phyloP scores from a whole-genome alignment of 2,113 vertebrate species.

The Peromyscus leucopus region DNA sequence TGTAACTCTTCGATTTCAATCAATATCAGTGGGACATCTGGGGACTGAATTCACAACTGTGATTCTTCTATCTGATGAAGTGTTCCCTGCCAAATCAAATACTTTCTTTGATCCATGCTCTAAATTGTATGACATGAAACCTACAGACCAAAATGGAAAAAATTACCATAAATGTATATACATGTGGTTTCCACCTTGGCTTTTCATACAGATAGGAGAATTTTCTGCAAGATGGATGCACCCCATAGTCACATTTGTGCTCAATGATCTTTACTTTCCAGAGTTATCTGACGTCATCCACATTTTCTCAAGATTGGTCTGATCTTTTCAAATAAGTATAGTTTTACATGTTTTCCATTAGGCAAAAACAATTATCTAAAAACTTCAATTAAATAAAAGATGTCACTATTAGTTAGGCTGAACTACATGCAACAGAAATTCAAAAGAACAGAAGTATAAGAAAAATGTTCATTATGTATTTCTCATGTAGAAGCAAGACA shows the following conservation, averaged over 20 bases:
- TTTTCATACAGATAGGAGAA: not conserved
- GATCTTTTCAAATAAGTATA: not conserved
- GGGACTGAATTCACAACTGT: not conserved
- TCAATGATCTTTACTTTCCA: not conserved
- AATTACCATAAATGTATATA: not conserved
- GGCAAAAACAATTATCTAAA: not conserved
- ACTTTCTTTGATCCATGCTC: not conserved
- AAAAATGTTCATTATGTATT: not conserved
- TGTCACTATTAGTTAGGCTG: not conserved
- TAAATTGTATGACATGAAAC: slow-evolving; percentile 14
- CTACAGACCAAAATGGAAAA: slow-evolving; percentile 1
- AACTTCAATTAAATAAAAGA: not conserved
- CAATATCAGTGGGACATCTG: not conserved
- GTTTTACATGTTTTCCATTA: not conserved
- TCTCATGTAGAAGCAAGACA: not conserved
- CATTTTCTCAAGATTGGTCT: not conserved
- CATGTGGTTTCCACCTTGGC: not conserved
- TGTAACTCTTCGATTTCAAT: not conserved
- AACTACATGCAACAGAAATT: not conserved
- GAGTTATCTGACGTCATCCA: not conserved
- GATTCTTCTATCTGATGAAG: not conserved
- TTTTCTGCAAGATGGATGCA: not conserved
- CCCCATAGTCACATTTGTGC: not conserved
- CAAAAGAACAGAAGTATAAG: not conserved
- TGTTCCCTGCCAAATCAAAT: not conserved